phyloP scores from a whole-genome alignment of 2,797 vertebrate species.

The Tragelaphus eurycerus region DNA sequence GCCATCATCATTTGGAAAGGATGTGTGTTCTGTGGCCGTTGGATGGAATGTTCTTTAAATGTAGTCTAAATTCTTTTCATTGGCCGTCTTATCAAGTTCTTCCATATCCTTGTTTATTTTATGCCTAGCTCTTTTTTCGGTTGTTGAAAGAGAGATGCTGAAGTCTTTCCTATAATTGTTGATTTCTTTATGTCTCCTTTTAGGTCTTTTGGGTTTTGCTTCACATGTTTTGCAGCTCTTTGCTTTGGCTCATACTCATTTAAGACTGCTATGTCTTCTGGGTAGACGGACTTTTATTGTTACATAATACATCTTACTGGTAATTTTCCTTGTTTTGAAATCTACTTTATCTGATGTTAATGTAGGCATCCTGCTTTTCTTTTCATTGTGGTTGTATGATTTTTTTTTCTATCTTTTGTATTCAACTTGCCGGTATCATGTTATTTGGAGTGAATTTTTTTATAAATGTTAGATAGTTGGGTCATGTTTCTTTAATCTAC shows the following conservation, averaged over 20 bases:
- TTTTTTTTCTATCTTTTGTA: not conserved
- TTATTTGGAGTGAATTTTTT: conserved; percentile 22
- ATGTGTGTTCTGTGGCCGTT: not conserved
- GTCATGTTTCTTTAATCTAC: not conserved
- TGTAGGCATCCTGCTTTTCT: not conserved
- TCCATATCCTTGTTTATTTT: not conserved
- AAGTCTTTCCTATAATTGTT: not conserved
- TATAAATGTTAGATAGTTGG: not conserved
- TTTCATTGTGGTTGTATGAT: not conserved
- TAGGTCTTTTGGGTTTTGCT: not conserved
- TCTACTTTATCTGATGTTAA: conserved; percentile 5
- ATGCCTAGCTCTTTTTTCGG: not conserved
- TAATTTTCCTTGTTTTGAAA: not conserved
- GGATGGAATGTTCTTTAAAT: not conserved
- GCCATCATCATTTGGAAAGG: not conserved
- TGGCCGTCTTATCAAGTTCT: not conserved
- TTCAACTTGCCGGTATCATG: not conserved
- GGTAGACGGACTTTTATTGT: not conserved
- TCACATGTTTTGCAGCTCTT: not conserved
- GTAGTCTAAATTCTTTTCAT: not conserved
- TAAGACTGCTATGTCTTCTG: not conserved
- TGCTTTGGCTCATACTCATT: not conserved
- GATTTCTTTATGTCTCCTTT: conserved; percentile 2
- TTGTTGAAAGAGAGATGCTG: not conserved
- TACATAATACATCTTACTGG: not conserved